A percentile compares a stretch with the other conserved stretches of the same genome.
Conservation (phyloP, 2,113 vertebrate genomes). For the Melanocharis versteri region DNA sequence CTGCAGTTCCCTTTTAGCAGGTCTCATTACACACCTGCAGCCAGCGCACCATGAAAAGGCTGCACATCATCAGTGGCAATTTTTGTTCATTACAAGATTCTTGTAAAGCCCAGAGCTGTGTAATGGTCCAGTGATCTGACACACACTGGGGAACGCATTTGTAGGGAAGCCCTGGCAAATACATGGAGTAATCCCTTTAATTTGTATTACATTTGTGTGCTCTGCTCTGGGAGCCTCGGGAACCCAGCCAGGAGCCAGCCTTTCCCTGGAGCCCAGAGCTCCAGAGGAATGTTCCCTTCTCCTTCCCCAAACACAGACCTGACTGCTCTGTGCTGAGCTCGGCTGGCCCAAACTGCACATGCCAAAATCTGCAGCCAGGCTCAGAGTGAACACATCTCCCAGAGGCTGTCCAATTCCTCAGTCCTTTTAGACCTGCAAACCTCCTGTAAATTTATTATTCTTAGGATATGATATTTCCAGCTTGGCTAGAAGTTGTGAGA, state of each 20-base stretch:
- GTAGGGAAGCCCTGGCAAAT: background rate
- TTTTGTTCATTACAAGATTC: background rate
- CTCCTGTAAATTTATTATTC: no score
- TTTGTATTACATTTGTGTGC: background rate
- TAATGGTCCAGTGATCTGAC: background rate
- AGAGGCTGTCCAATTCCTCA: rapidly evolving
- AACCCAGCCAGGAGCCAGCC: rapidly evolving
- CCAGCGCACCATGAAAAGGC: background rate
- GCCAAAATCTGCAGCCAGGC: background rate
- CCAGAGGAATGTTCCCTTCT: background rate
- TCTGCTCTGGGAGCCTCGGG: background rate
- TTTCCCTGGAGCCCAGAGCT: background rate
- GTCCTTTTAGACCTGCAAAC: background rate
- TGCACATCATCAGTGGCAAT: background rate
- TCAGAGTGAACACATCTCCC: rapidly evolving
- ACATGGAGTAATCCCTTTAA: background rate
- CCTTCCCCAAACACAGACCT: background rate
- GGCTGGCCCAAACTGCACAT: rapidly evolving
- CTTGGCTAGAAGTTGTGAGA: background rate
- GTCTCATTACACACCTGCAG: background rate
- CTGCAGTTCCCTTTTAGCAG: background rate
- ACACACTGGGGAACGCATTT: rapidly evolving
- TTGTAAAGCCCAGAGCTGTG: background rate
- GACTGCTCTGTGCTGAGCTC: rapidly evolving
- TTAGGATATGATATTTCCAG: background rate